Conservation (phyloP, 2,113 vertebrate species). For the Myocastor coypus region DNA sequence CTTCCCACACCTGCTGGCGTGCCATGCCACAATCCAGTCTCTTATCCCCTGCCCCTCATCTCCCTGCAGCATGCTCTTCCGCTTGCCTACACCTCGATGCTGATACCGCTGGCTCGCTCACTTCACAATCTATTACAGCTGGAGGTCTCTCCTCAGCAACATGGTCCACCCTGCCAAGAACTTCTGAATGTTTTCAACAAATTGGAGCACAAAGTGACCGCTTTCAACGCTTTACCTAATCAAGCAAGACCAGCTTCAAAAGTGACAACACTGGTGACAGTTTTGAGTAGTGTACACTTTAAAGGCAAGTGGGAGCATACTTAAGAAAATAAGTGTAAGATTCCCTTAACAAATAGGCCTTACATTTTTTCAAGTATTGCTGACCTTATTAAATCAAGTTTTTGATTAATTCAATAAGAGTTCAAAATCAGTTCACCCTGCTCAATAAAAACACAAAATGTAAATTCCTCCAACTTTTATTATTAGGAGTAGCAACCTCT, state of each 20-base stretch:
- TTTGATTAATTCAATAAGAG: slow-evolving; percentile 44
- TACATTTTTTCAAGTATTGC: neutral
- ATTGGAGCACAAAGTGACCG: neutral
- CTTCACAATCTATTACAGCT: neutral
- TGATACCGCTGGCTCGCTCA: neutral
- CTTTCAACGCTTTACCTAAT: neutral
- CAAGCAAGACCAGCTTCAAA: neutral
- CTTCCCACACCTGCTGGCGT: fast-evolving
- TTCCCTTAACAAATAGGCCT: neutral
- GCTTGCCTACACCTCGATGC: neutral
- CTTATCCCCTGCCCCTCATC: neutral
- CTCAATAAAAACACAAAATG: slow-evolving; percentile 45
- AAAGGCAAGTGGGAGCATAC: neutral
- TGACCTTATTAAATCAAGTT: slow-evolving; percentile 5
- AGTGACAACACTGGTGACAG: neutral
- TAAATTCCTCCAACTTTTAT: slow-evolving; percentile 51
- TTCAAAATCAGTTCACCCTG: slow-evolving; percentile 25
- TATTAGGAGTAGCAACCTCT: slow-evolving; percentile 32
- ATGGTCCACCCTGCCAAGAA: slow-evolving; percentile 16
- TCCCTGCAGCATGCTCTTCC: neutral
- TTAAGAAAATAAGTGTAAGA: neutral
- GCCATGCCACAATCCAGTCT: fast-evolving
- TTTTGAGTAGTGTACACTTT: neutral
- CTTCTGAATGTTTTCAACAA: neutral
- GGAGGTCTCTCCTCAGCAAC: neutral